A percentile compares a stretch with the other conserved stretches of the same genome.
Conservation (phyloP, 2,888 invertebrate species). For the Alitta virens region DNA sequence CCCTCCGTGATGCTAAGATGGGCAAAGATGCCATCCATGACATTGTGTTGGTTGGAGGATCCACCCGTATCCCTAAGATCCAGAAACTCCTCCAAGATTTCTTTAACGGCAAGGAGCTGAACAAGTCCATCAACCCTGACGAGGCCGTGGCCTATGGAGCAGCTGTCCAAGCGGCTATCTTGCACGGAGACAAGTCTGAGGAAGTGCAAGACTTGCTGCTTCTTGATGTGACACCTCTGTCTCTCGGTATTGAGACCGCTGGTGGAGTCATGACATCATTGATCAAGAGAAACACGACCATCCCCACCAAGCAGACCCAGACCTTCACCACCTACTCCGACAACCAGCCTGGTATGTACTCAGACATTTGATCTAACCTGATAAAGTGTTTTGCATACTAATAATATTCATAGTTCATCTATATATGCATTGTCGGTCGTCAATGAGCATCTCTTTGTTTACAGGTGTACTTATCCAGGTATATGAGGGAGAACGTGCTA, state of each 20-base stretch:
- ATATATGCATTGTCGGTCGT: too few relatives aligned
- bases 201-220: constrained; percentile 56
- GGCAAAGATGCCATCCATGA: constrained; percentile 75
- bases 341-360: constrained; percentile 75
- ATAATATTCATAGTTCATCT: too few relatives aligned
- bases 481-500: constrained; percentile 56
- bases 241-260: constrained; percentile 83
- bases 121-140: constrained; percentile 59
- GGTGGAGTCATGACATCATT: constrained; percentile 94
- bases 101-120: constrained; percentile 58
- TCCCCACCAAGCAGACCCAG: constrained; percentile 94
- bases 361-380: too few relatives aligned
- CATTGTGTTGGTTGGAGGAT: constrained; percentile 79
- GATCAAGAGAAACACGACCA: constrained; percentile 95
- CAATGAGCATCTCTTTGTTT: too few relatives aligned
- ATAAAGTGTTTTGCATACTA: too few relatives aligned
- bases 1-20: constrained; percentile 85
- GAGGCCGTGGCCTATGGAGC: constrained; percentile 40
- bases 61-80: constrained; percentile 96
- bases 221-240: constrained; percentile 64
- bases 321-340: constrained; percentile 96
- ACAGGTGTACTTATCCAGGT: constrained; percentile 35
- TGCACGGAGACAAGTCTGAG: constrained; percentile 57
- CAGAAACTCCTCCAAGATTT: constrained; percentile 84
- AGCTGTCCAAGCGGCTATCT: constrained; percentile 89